phyloP scores from a whole-genome alignment of 2,797 vertebrate genomes.

The Hipposideros larvatus region DNA sequence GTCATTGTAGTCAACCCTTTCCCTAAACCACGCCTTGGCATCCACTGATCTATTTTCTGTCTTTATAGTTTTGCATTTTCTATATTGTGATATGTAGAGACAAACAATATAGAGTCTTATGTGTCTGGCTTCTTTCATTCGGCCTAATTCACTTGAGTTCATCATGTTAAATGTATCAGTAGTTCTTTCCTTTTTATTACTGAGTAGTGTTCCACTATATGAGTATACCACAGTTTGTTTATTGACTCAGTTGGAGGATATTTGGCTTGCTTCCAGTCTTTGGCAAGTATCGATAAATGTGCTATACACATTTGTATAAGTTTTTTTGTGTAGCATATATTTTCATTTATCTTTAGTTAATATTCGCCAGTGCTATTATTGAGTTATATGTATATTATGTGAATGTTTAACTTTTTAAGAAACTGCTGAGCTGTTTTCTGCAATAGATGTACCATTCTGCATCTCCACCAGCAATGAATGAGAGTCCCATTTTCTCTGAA shows the following conservation, averaged over 20 bases:
- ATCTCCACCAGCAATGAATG: not conserved
- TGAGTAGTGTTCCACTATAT: not conserved
- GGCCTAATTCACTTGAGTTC: not conserved
- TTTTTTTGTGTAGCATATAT: not conserved
- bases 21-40: not conserved
- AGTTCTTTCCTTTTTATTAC: not conserved
- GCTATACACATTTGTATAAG: not conserved
- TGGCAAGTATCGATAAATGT: not conserved
- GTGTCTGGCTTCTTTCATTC: not conserved
- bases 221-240: not conserved
- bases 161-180: not conserved
- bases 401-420: not conserved
- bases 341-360: constrained; percentile 2
- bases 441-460: not conserved
- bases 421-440: not conserved
- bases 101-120: not conserved
- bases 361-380: not conserved
- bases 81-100: not conserved
- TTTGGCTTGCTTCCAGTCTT: not conserved
- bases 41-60: not conserved
- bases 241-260: not conserved
- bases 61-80: not conserved
- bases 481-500: not conserved
- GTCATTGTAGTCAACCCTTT: not conserved
- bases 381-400: not conserved